These are phyloP conservation scores for Brotula barbata DNA, from an alignment of 2,797 vertebrate genomes.

Conservation along the genomic window DNA sequence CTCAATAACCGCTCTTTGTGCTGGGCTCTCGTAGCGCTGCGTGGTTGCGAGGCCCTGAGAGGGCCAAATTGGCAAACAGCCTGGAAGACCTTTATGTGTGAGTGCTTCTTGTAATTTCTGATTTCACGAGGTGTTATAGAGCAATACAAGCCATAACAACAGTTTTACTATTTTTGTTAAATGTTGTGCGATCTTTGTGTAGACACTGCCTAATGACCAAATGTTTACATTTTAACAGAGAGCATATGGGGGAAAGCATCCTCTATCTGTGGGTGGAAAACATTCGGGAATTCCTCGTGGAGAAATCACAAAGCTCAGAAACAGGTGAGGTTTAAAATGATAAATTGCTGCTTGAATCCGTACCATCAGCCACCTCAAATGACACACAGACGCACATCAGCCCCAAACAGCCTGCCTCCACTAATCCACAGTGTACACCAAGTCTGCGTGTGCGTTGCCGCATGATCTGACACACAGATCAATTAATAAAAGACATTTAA, in stretches of 20 bases:
- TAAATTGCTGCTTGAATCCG: conserved; percentile 17
- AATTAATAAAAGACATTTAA: background rate
- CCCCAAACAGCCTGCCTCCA: conserved; percentile 2
- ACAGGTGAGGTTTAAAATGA: conserved; percentile 80
- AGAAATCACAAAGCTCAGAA: conserved; percentile 82
- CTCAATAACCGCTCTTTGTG: conserved; percentile 63
- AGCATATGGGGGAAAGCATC: conserved; percentile 91
- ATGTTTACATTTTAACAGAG: conserved; percentile 77
- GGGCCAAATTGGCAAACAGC: conserved; percentile 84
- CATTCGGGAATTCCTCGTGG: conserved; percentile 88
- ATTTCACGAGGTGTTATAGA: conserved; percentile 29
- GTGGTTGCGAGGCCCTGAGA: conserved; percentile 90
- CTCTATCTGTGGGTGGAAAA: conserved; percentile 96
- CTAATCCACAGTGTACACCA: background rate
- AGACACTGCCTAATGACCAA: conserved; percentile 21
- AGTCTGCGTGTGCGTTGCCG: background rate
- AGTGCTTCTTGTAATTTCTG: conserved; percentile 73
- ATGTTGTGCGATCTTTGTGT: no score
- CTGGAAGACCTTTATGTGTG: conserved; percentile 95
- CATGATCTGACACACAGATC: background rate
- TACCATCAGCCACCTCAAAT: background rate
- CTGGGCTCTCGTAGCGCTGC: conserved; percentile 82
- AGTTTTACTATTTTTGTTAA: conserved; percentile 36
- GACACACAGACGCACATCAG: conserved; percentile 1
- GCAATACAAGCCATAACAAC: conserved; percentile 43